A percentile compares a stretch with the other conserved stretches of the same genome.
phyloP scores from a whole-genome alignment of 1,140 invertebrate species.

The Teleogryllus occipitalis region DNA sequence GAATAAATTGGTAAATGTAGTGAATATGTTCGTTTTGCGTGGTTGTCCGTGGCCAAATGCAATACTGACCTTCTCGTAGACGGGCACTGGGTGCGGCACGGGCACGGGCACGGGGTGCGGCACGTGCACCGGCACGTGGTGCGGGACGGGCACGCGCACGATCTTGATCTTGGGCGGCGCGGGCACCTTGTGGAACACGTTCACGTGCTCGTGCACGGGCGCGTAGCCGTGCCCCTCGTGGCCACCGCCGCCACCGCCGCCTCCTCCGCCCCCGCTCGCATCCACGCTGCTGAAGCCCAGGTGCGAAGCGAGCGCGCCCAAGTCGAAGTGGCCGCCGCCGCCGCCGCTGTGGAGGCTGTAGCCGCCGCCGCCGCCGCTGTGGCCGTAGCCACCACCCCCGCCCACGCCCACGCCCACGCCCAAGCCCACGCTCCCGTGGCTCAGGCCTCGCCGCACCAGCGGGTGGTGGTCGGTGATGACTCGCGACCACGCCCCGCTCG shows the following conservation, averaged over 20 bases:
- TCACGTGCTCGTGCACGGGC: conserved; percentile 22
- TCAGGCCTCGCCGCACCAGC: background rate
- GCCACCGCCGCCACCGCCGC: conserved; percentile 6
- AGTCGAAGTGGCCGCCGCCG: background rate
- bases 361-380: too few relatives aligned
- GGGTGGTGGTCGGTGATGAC: background rate
- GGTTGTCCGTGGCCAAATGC: too few relatives aligned
- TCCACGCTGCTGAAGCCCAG: background rate
- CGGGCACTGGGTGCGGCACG: background rate
- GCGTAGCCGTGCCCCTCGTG: conserved; percentile 9
- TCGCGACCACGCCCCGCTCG: too few relatives aligned
- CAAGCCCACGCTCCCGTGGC: background rate
- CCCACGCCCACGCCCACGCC: too few relatives aligned
- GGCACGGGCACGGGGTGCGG: background rate
- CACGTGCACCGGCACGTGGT: conserved; percentile 13
- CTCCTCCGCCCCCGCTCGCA: background rate
- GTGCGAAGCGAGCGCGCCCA: too few relatives aligned
- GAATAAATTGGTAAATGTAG: too few relatives aligned
- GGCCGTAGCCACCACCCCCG: too few relatives aligned
- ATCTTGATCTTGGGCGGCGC: conserved; percentile 26
- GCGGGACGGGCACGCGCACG: conserved; percentile 25
- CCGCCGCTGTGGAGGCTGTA: background rate
- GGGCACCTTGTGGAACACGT: conserved; percentile 23
- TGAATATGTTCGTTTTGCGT: too few relatives aligned
- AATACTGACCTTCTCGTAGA: conserved; percentile 11